Percentiles rank a stretch among this genome's conserved stretches.
phyloP scores from a whole-genome alignment of 2,888 invertebrate genomes.

The Meandrusa payeni region DNA sequence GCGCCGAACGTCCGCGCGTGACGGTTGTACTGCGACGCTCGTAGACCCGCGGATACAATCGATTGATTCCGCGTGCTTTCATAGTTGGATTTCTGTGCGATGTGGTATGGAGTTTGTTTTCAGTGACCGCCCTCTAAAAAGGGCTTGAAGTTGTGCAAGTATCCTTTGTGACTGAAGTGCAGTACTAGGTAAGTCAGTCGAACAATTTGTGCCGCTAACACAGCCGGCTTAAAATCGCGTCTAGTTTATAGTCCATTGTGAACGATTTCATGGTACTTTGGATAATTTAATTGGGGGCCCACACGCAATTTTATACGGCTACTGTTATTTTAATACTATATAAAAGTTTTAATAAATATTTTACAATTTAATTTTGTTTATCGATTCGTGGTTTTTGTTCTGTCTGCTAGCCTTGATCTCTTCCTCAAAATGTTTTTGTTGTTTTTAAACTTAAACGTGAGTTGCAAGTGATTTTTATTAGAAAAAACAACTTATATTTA shows the following conservation, averaged over 20 bases:
- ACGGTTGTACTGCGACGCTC: constrained; percentile 66
- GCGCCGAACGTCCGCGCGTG: constrained; percentile 74
- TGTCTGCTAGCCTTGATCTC: constrained; percentile 9
- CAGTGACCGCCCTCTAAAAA: constrained; percentile 58
- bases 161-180: constrained; percentile 38
- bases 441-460: not conserved
- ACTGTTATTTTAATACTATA: constrained; percentile 25
- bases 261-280: constrained; percentile 36
- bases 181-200: constrained; percentile 45
- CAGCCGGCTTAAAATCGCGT: constrained; percentile 33
- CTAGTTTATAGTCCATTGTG: constrained; percentile 53
- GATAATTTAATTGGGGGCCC: constrained; percentile 35
- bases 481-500: too few relatives aligned
- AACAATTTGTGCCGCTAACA: constrained; percentile 23
- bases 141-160: constrained; percentile 48
- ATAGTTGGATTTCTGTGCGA: constrained; percentile 50
- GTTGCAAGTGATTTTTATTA: too few relatives aligned
- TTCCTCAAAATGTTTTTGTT: constrained; percentile 13
- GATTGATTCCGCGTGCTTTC: constrained; percentile 50
- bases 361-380: not conserved
- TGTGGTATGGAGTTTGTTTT: constrained; percentile 63
- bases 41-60: constrained; percentile 50
- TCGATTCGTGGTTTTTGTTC: not conserved
- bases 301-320: constrained; percentile 28
- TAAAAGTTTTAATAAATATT: constrained; percentile 1